Evolutionary conservation across 2,113 vertebrate genomes (phyloP), one percentile per base, ranked within the genome.

Genomic region (Mionectes macconnelli): DNA sequence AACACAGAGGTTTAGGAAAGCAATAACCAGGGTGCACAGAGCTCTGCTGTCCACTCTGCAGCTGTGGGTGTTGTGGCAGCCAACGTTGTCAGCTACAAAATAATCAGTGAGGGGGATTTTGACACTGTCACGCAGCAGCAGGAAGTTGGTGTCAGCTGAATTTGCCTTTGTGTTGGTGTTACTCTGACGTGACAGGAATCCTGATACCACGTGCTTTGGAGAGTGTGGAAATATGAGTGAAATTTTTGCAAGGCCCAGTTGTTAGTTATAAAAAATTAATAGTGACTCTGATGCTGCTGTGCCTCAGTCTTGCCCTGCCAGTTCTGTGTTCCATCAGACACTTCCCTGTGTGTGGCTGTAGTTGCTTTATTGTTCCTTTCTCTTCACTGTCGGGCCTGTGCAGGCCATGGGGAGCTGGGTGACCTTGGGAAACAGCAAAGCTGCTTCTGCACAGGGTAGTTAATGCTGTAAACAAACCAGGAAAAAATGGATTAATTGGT

Each of bases 1-100:
- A 47, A 31, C 57, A 42, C 27, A 14, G 10, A 28, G 24, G 47
- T 39, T 52, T n/a, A 63, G 42, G 72, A 21, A 31, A n/a, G 8
- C 16, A 18, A 5, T 17, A 7, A 14, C 55, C 0, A 0, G 1
- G 7, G 52, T 1, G 11, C 9, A 16, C 28, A 59, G 4, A 6
- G 45, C 40, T 4, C 44, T 19, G 31, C 1, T 6, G 60, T 7
- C 40, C 3, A 14, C 49, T 8, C 4, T 42, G 84, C 63, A 9
- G 19, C 9, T 9, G 14, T 1, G 12, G 23, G 2, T 16, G 50
- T 8, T 0, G 30, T 10, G 21, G 10, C 73, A 76, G 72, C 45
- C 60, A 81, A 8, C 19, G 1, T 16, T 9, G 28, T 16, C 52
- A 66, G 2, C 67, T 57, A 7, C 31, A 28, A 12, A 44, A 8